Conservation (phyloP, 2,888 invertebrate genomes). For the Tipula unca region DNA sequence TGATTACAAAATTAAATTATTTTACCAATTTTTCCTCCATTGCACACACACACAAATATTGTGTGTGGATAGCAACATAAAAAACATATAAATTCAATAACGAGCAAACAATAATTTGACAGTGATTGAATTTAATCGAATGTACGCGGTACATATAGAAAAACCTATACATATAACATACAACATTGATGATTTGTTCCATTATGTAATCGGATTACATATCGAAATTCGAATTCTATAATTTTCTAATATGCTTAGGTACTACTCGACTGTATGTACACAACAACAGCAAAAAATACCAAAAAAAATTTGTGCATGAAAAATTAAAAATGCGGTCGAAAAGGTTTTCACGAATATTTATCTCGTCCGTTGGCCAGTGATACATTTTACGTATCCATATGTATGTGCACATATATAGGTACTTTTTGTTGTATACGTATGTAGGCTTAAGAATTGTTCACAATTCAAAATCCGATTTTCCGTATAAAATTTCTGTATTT, state of each 20-base stretch:
- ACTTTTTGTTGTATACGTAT: not conserved
- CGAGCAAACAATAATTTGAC: not conserved
- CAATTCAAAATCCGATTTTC: not conserved
- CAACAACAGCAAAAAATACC: not conserved
- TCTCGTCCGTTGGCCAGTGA: not conserved
- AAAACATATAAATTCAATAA: not conserved
- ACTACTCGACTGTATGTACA: not conserved
- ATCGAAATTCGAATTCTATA: not conserved
- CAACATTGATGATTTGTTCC: not conserved
- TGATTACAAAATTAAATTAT: not conserved
- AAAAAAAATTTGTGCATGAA: no score
- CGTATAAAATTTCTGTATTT: not conserved
- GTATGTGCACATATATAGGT: no score
- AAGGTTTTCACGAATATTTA: not conserved
- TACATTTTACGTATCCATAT: not conserved
- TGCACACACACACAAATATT: not conserved
- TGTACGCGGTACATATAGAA: not conserved
- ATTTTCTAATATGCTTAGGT: not conserved
- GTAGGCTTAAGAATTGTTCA: not conserved
- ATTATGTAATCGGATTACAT: conserved; percentile 8
- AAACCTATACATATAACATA: not conserved
- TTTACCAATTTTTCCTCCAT: not conserved
- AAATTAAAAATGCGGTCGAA: not conserved
- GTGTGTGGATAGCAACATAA: not conserved
- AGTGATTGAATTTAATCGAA: not conserved